Evolutionary conservation across 2,888 invertebrate species (phyloP).

Genomic region (Caenorhabditis virilis): DNA sequence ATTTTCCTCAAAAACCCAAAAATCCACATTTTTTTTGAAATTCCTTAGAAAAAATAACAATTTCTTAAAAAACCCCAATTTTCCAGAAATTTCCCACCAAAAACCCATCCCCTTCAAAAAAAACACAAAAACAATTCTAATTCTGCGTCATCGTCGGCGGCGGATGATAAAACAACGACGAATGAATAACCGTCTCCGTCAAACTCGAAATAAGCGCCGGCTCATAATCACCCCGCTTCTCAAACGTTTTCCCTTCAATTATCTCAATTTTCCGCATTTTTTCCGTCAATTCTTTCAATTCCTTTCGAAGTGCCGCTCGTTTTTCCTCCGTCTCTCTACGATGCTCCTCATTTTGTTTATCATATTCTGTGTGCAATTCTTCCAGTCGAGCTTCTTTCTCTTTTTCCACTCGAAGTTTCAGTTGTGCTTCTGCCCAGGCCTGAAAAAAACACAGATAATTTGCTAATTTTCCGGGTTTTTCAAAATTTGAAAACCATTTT

Average conservation of each 20-base stretch:
- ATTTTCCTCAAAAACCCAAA: too few species aligned
- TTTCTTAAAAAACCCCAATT: constrained; percentile 4
- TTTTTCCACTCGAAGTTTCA: constrained; percentile 55
- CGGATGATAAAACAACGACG: constrained; percentile 57
- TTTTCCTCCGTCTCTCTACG: constrained; percentile 39
- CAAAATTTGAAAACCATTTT: too few species aligned
- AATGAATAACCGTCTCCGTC: constrained; percentile 57
- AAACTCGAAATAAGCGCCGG: constrained; percentile 56
- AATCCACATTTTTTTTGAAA: too few species aligned
- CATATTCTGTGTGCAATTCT: constrained; percentile 46
- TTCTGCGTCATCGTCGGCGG: constrained; percentile 50
- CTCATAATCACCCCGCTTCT: constrained; percentile 50
- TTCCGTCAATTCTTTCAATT: constrained; percentile 25
- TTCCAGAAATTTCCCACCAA: too few species aligned
- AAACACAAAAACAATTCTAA: too few species aligned
- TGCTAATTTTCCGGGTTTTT: too few species aligned
- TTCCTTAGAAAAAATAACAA: not conserved
- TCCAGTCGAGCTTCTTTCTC: constrained; percentile 63
- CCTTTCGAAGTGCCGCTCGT: constrained; percentile 38
- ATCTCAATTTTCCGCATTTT: constrained; percentile 33
- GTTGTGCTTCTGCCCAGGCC: constrained; percentile 64
- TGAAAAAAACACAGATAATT: constrained; percentile 14
- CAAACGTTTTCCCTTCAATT: constrained; percentile 43
- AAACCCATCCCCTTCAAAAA: too few species aligned
- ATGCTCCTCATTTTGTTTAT: constrained; percentile 36